A percentile compares a stretch with the other conserved stretches of the same genome.
phyloP scores from a whole-genome alignment of 2,113 vertebrate genomes.

The Phalacrocorax carbo region DNA sequence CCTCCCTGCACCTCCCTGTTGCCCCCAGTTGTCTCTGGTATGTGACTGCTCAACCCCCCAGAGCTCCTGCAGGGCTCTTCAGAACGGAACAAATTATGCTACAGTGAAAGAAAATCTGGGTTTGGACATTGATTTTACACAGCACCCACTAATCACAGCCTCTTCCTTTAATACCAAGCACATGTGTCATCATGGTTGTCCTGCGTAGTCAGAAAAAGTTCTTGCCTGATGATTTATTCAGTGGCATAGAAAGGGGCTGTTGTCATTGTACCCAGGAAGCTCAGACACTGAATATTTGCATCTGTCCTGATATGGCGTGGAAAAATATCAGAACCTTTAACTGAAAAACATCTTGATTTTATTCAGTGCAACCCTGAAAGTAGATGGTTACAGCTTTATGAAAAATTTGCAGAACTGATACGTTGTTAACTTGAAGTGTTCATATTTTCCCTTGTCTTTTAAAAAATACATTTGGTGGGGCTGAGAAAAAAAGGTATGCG shows the following conservation, averaged over 20 bases:
- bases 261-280: not conserved
- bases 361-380: not conserved
- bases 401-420: not conserved
- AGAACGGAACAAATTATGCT: not conserved
- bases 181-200: not conserved
- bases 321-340: not conserved
- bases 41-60: not conserved
- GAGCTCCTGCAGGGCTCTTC: not conserved
- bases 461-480: not conserved
- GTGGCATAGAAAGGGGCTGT: not conserved
- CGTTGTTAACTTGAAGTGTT: not conserved
- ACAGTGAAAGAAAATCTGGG: not conserved
- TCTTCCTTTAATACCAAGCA: not conserved
- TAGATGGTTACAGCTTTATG: not conserved
- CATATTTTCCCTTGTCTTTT: not conserved
- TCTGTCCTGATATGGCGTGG: rapidly evolving
- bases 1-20: not conserved
- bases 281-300: not conserved
- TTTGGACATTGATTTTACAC: not conserved
- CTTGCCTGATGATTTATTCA: not conserved
- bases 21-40: not conserved
- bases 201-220: not conserved
- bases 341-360: not conserved
- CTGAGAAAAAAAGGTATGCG: not conserved
- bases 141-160: not conserved